Conservation (phyloP, 2,797 vertebrate genomes). For the Muscicapa striata region DNA sequence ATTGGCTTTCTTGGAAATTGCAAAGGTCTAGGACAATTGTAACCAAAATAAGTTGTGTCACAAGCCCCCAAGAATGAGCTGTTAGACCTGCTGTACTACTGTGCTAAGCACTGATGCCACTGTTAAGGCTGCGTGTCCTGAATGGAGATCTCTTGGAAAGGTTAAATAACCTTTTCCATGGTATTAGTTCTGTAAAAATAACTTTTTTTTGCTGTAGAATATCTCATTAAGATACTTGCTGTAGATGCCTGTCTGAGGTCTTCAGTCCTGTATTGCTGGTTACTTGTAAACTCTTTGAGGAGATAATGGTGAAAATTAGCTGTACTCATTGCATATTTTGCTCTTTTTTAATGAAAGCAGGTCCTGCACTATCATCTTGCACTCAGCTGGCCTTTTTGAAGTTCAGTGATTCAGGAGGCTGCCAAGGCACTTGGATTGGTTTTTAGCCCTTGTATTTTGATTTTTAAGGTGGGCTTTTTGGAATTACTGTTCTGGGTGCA, state of each 20-base stretch:
- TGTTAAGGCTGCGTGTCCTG: rapidly evolving
- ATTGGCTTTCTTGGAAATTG: neutral
- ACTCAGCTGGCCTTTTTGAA: neutral
- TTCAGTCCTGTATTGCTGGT: neutral
- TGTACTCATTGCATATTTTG: neutral
- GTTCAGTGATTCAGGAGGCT: neutral
- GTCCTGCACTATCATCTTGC: neutral
- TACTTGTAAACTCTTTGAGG: neutral
- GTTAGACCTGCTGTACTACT: neutral
- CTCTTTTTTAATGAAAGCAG: neutral
- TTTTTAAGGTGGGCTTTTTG: neutral
- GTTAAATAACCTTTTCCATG: neutral
- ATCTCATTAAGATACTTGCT: neutral
- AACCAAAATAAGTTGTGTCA: neutral
- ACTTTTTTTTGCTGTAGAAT: neutral
- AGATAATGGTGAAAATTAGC: neutral
- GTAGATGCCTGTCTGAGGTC: neutral
- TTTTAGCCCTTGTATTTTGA: neutral
- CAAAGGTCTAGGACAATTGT: neutral
- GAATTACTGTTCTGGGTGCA: neutral
- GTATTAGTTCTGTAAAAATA: neutral
- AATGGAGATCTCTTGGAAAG: neutral
- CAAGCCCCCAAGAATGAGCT: neutral
- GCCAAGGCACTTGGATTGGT: neutral
- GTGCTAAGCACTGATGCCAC: neutral